These are phyloP conservation scores for Corythornis madagascariensis DNA, from an alignment of 2,113 vertebrate genomes.

Conservation along the genomic window DNA sequence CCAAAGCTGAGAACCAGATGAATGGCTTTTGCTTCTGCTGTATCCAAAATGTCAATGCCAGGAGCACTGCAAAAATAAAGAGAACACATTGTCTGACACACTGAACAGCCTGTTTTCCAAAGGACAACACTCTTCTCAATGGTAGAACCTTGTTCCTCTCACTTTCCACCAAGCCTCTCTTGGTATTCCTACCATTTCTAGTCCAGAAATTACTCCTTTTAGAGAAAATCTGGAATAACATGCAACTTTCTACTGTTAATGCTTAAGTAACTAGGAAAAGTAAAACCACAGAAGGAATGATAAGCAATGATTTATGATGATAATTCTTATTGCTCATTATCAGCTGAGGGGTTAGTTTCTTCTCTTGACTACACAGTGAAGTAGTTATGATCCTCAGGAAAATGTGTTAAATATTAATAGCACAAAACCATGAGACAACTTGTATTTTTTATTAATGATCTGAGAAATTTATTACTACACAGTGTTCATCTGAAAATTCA, in stretches of 20 bases:
- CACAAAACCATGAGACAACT: neutral
- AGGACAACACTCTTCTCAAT: neutral
- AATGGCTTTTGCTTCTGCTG: slow-evolving; percentile 81
- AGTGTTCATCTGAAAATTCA: neutral
- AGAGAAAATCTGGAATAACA: neutral
- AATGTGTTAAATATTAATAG: neutral
- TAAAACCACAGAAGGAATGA: neutral
- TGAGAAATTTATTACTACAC: neutral
- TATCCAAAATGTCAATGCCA: slow-evolving; percentile 90
- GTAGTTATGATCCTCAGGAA: neutral
- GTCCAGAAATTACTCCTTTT: neutral
- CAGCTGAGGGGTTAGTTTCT: neutral
- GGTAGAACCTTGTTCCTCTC: neutral
- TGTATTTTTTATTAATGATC: neutral
- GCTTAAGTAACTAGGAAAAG: neutral
- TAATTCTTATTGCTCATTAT: neutral
- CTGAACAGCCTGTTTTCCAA: neutral
- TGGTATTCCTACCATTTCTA: neutral
- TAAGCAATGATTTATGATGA: no score
- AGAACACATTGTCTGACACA: neutral
- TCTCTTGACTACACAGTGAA: neutral
- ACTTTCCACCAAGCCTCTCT: neutral
- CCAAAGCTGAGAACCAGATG: slow-evolving; percentile 88
- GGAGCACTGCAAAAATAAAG: slow-evolving; percentile 76
- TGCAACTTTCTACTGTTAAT: neutral